Evolutionary conservation across 1,140 invertebrate genomes (phyloP).

Genomic region (Heliconius hewitsoni): DNA sequence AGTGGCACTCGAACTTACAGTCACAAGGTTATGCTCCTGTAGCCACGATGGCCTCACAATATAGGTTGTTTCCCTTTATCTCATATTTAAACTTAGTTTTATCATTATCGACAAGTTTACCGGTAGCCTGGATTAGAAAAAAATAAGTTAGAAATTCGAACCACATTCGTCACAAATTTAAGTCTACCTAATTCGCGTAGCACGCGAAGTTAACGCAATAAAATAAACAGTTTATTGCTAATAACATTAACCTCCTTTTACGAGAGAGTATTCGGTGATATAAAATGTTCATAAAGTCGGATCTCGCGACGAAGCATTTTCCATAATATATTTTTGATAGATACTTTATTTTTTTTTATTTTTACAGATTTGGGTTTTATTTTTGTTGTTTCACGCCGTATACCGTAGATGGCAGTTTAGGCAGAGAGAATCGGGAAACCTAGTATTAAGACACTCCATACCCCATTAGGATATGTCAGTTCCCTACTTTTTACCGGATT

Average conservation of each 20-base stretch:
- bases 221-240: conserved; percentile 40
- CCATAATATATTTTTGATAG: conserved; percentile 2
- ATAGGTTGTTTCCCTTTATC: no score
- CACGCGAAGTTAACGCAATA: conserved; percentile 22
- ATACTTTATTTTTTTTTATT: not conserved
- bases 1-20: no score
- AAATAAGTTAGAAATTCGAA: not conserved
- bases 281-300: conserved; percentile 28
- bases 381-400: not conserved
- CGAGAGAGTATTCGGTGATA: conserved; percentile 33
- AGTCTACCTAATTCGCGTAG: not conserved
- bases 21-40: no score
- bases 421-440: not conserved
- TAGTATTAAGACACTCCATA: not conserved
- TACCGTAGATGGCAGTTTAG: not conserved
- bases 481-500: not conserved
- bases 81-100: no score
- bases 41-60: no score
- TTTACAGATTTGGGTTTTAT: not conserved
- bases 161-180: conserved; percentile 2
- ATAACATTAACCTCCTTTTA: conserved; percentile 38
- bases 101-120: no score
- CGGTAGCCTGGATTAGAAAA: no score
- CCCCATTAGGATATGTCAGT: not conserved
- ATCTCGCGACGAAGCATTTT: not conserved